Evolutionary conservation across 2,113 vertebrate genomes (phyloP).

Genomic region (Mustelus asterias): DNA sequence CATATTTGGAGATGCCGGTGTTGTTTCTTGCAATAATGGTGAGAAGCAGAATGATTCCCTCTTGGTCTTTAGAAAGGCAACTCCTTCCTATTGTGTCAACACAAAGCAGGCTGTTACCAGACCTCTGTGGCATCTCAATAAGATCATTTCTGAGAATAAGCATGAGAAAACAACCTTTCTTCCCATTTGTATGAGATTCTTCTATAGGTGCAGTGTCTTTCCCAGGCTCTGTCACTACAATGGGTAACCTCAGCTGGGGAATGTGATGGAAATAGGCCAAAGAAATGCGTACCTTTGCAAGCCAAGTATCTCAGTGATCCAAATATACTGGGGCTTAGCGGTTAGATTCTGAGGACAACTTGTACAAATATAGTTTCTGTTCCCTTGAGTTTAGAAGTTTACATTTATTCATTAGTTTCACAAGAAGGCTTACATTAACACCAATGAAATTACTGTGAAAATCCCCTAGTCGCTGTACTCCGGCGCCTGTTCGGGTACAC

Average conservation of each 20-base stretch:
- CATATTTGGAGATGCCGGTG: background rate
- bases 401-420: too few relatives aligned
- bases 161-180: background rate
- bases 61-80: background rate
- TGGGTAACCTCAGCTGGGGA: background rate
- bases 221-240: background rate
- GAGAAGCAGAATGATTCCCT: background rate
- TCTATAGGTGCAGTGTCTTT: background rate
- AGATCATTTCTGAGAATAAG: background rate
- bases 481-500: too few relatives aligned
- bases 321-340: background rate
- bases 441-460: too few relatives aligned
- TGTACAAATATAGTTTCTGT: background rate
- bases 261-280: background rate
- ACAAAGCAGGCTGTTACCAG: slow-evolving; percentile 16
- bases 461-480: too few relatives aligned
- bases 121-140: background rate
- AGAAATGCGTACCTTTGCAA: background rate
- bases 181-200: background rate
- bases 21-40: background rate
- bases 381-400: background rate
- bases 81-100: background rate
- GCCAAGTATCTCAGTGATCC: background rate
- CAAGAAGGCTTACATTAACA: too few relatives aligned
- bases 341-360: background rate